Evolutionary conservation across 1,140 invertebrate species (phyloP).

Genomic region (Ruditapes philippinarum): DNA sequence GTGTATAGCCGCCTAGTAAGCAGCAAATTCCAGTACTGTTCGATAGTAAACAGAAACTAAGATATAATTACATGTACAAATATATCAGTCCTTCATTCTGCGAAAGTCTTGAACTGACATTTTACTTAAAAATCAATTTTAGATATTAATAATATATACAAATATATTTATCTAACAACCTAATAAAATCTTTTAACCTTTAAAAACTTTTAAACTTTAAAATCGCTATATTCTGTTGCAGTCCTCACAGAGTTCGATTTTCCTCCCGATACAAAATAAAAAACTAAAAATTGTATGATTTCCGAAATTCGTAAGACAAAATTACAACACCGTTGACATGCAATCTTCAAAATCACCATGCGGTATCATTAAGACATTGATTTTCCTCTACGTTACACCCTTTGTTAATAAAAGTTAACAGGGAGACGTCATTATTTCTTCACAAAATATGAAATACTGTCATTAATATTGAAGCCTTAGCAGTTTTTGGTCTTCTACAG

Average conservation of each 20-base stretch:
- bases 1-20: too few relatives aligned
- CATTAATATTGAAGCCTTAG: slow-evolving; percentile 60
- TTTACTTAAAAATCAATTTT: too few relatives aligned
- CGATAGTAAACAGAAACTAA: too few relatives aligned
- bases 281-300: slow-evolving; percentile 30
- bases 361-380: slow-evolving; percentile 45
- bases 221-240: neutral
- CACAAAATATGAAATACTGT: slow-evolving; percentile 61
- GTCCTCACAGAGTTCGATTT: slow-evolving; percentile 33
- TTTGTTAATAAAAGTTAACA: slow-evolving; percentile 63
- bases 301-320: slow-evolving; percentile 36
- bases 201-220: too few relatives aligned
- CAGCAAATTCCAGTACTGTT: too few relatives aligned
- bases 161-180: too few relatives aligned
- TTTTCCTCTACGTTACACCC: slow-evolving; percentile 45
- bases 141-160: too few relatives aligned
- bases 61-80: too few relatives aligned
- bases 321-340: slow-evolving; percentile 43
- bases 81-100: too few relatives aligned
- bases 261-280: neutral
- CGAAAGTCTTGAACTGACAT: too few relatives aligned
- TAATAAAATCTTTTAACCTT: too few relatives aligned
- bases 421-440: slow-evolving; percentile 50
- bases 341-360: neutral
- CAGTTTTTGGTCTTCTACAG: slow-evolving; percentile 15